These are phyloP conservation scores for Euura saliciscinereae DNA, from an alignment of 1,140 invertebrate species.

Conservation along the genomic window DNA sequence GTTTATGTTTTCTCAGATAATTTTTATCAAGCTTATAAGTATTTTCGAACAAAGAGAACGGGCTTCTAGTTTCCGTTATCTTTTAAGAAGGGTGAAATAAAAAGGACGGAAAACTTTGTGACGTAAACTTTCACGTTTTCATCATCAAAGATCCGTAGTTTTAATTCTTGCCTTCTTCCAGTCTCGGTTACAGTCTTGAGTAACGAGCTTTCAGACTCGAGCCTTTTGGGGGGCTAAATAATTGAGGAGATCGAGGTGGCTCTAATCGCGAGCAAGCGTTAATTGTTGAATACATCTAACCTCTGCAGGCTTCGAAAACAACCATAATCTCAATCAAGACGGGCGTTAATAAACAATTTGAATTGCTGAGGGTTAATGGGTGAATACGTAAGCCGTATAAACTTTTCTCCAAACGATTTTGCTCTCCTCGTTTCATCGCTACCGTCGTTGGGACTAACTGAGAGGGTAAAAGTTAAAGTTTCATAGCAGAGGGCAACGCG, in stretches of 20 bases:
- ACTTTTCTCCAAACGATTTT: neutral
- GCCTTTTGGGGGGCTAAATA: neutral
- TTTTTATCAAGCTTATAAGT: neutral
- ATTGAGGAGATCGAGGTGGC: neutral
- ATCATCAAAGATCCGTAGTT: too few relatives aligned
- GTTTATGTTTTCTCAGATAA: constrained; percentile 1
- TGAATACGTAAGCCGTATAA: constrained; percentile 32
- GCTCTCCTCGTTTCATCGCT: neutral
- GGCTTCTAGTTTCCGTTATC: neutral
- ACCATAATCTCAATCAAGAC: constrained; percentile 13
- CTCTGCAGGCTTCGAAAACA: constrained; percentile 4
- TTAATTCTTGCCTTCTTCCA: neutral
- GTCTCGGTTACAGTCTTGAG: neutral
- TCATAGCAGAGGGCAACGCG: constrained; percentile 14
- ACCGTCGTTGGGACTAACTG: constrained; percentile 13
- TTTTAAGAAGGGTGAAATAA: neutral
- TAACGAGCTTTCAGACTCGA: neutral
- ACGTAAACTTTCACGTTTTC: neutral
- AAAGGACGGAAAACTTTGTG: neutral
- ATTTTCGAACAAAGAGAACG: neutral
- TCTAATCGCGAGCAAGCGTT: neutral
- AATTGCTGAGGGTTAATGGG: constrained; percentile 33
- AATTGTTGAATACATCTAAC: constrained; percentile 1
- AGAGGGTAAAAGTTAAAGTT: constrained; percentile 39
- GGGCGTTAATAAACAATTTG: constrained; percentile 16